Base-by-base conservation (phyloP, 2,113 vertebrate species). In the Ptychochromis oligacanthus region DNA sequence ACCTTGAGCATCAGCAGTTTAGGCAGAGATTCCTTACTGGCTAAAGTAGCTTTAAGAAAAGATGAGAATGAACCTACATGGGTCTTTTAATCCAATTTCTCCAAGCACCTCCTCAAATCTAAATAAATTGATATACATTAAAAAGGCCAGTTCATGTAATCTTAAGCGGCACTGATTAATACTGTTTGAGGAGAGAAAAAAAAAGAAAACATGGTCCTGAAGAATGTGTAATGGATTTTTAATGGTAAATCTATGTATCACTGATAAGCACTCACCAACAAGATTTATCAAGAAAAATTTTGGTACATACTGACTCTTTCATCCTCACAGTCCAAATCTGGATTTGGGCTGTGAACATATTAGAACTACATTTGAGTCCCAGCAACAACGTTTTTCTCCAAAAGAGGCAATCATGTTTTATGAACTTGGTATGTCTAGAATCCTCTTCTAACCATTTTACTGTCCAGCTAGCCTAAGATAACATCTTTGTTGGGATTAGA, bases 321-420 rank as follows among this genome's bases (percentile, higher is more conserved):
- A 67, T 46, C 40, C 40, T 67, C 22, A 18, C 22, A 67, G 22
- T 67, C 62, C 22, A 38, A 9, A 38, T 38, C 36, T 38, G 6
- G 36, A 38, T 38, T 7, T 0, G 0, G 46, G 43, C 22, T 67
- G 26, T 72, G 46, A 17, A 34, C 26, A 31, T n/a, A 31, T 20
- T 31, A 72, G 10, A 54, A 54, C 26, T 72, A 52, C 2, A n/a
- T n/a, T n/a, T n/a, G n/a, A n/a, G n/a, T n/a, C n/a, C n/a, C n/a
- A n/a, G n/a, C n/a, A n/a, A n/a, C n/a, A n/a, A n/a, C n/a, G n/a
- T n/a, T n/a, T n/a, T n/a, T n/a, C n/a, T n/a, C n/a, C n/a, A n/a
- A n/a, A n/a, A n/a, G n/a, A n/a, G n/a, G n/a, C n/a, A 72, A 17
- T 52, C 31, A 72, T 72, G 65, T 72, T 20, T 46, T 5, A 72